A percentile compares a stretch with the other conserved stretches of the same genome.
Conservation (phyloP, 2,113 vertebrate genomes). For the Amazona vittata region DNA sequence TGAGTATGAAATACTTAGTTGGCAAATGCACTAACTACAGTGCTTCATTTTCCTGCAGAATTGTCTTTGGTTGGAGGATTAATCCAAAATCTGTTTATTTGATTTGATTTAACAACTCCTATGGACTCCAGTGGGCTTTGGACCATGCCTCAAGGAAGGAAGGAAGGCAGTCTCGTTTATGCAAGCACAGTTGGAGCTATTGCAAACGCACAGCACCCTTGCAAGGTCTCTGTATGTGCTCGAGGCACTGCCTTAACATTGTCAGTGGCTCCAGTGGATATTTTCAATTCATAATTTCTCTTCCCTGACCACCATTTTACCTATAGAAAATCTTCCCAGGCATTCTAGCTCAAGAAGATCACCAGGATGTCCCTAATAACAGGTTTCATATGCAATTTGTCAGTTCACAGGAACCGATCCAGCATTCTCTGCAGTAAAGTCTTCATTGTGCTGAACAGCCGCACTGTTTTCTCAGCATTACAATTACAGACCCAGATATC, state of each 20-base stretch:
- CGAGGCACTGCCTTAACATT: background rate
- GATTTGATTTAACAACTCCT: background rate
- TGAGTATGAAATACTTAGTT: background rate
- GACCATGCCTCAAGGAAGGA: background rate
- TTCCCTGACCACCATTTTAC: background rate
- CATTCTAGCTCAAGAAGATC: background rate
- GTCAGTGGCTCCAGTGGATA: background rate
- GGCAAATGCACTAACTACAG: background rate
- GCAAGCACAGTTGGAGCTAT: background rate
- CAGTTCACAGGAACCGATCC: slow-evolving; percentile 6
- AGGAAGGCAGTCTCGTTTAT: background rate
- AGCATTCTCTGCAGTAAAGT: background rate
- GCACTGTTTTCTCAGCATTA: background rate
- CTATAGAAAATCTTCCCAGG: background rate
- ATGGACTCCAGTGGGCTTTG: background rate
- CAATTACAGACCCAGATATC: slow-evolving; percentile 19
- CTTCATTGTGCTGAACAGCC: background rate
- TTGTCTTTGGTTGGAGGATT: background rate
- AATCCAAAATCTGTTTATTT: background rate
- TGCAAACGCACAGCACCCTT: background rate
- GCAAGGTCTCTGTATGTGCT: background rate
- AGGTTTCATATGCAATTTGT: background rate
- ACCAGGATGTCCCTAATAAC: background rate
- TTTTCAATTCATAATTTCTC: background rate
- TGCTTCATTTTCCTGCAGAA: background rate